Evolutionary conservation across 2,797 vertebrate species (phyloP).

Genomic region (Cirrhinus mrigala): DNA sequence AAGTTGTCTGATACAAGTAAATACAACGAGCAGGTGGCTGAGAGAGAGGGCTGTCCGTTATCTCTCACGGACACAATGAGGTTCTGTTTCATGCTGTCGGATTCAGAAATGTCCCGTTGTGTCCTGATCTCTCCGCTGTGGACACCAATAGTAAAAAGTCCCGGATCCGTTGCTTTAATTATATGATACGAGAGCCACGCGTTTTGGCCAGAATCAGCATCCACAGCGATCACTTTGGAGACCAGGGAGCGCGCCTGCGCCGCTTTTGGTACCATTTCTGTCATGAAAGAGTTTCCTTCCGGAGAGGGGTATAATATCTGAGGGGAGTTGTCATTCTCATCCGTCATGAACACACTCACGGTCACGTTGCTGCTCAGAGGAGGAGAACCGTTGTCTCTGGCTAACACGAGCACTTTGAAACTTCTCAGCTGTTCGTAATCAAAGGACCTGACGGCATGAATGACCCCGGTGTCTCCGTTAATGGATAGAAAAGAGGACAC

Average conservation of each 20-base stretch:
- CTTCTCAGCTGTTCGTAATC: constrained; percentile 71
- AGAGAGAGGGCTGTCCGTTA: constrained; percentile 55
- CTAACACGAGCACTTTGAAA: constrained; percentile 68
- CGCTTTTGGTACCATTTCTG: constrained; percentile 54
- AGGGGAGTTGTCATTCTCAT: constrained; percentile 14
- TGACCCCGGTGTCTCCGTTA: no score
- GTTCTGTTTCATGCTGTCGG: constrained; percentile 79
- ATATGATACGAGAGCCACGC: constrained; percentile 63
- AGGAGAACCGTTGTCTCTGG: constrained; percentile 69
- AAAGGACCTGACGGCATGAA: constrained; percentile 67
- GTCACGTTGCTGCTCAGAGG: constrained; percentile 64
- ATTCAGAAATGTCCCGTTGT: constrained; percentile 78
- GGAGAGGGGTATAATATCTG: constrained; percentile 16
- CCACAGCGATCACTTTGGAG: constrained; percentile 4
- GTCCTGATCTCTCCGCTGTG: constrained; percentile 75
- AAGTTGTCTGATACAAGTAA: constrained; percentile 63
- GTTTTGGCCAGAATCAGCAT: constrained; percentile 54
- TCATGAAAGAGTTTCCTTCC: constrained; percentile 40
- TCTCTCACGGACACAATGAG: constrained; percentile 67
- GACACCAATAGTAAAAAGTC: constrained; percentile 81
- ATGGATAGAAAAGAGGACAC: no score
- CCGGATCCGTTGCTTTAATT: constrained; percentile 77
- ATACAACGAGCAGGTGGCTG: constrained; percentile 60
- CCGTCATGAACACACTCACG: no score
- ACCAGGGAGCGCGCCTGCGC: constrained; percentile 57